Evolutionary conservation across 2,113 vertebrate species (phyloP).

Genomic region (Toxostoma redivivum): DNA sequence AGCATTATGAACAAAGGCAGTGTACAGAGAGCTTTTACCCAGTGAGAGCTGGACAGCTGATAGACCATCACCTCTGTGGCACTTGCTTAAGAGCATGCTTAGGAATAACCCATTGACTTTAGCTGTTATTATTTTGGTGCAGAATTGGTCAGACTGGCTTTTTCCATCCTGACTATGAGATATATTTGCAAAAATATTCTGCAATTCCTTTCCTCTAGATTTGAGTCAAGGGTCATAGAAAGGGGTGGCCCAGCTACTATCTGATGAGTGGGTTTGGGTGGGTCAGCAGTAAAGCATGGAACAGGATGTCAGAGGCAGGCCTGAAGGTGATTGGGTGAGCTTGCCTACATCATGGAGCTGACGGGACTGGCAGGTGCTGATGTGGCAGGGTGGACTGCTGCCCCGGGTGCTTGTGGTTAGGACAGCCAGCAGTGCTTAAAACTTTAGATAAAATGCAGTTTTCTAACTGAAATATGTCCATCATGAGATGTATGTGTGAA

Average conservation of each 20-base stretch:
- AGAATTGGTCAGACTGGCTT: not conserved
- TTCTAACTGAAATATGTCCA: not conserved
- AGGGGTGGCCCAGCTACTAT: not conserved
- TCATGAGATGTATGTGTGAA: not conserved
- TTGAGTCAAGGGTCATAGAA: not conserved
- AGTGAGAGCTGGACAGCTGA: not conserved
- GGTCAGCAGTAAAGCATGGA: not conserved
- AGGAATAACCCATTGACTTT: not conserved
- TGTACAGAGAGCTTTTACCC: not conserved
- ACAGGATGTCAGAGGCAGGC: not conserved
- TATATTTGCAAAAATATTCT: not conserved
- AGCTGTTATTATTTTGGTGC: not conserved
- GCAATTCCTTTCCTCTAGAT: not conserved
- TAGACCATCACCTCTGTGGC: not conserved
- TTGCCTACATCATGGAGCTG: rapidly evolving
- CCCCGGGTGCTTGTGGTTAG: rapidly evolving
- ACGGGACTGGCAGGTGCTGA: rapidly evolving
- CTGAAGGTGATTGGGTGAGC: rapidly evolving
- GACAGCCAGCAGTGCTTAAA: not conserved
- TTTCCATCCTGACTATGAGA: not conserved
- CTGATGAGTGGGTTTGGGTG: not conserved
- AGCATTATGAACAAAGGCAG: not conserved
- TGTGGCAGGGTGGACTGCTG: not conserved
- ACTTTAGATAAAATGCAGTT: not conserved
- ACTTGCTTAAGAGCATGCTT: not conserved